phyloP scores from a whole-genome alignment of 2,113 vertebrate genomes.

The Dromiciops gliroides region DNA sequence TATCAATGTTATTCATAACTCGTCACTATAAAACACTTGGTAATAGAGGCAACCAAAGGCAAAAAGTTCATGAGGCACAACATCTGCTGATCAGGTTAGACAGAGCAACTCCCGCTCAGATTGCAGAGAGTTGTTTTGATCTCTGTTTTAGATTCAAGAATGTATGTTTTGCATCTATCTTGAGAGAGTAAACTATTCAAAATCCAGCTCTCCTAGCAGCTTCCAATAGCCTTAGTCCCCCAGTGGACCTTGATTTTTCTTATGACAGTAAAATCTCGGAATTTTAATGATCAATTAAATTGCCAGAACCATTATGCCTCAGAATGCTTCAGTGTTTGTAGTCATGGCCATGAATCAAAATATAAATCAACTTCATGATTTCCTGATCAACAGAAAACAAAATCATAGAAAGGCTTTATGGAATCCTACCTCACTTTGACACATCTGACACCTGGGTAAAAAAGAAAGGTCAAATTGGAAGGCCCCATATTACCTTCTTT shows the following conservation, averaged over 20 bases:
- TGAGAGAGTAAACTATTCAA: no score
- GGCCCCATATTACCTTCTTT: not conserved
- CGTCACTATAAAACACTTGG: not conserved
- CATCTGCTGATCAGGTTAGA: not conserved
- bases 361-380: not conserved
- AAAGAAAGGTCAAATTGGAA: not conserved
- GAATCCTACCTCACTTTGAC: not conserved
- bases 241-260: no score
- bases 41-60: not conserved
- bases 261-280: not conserved
- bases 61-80: not conserved
- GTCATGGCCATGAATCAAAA: not conserved
- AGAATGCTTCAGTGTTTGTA: not conserved
- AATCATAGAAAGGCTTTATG: not conserved
- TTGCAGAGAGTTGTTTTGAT: no score
- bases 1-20: not conserved
- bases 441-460: not conserved
- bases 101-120: not conserved
- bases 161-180: no score
- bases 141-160: no score
- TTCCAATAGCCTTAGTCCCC: no score
- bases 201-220: no score
- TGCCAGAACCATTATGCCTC: not conserved
- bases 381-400: not conserved
- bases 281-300: not conserved